phyloP scores from a whole-genome alignment of 1,140 invertebrate genomes.

The Leptinotarsa defecta region DNA sequence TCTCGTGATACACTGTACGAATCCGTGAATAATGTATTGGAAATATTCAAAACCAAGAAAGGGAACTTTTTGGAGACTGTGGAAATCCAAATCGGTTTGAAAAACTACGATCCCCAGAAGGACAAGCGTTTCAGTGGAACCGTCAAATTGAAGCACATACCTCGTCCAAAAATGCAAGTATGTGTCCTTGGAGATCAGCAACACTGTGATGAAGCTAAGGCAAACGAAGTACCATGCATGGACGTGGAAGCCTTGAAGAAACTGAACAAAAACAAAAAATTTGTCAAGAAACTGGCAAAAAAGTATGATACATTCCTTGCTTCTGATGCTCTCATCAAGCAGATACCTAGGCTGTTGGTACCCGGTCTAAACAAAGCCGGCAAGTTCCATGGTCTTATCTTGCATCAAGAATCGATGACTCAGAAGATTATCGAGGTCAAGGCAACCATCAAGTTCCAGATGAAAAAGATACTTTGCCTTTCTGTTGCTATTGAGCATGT shows the following conservation, averaged over 20 bases:
- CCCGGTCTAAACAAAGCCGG: slow-evolving; percentile 99
- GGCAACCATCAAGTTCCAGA: slow-evolving; percentile 62
- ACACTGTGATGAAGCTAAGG: slow-evolving; percentile 98
- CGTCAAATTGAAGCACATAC: slow-evolving; percentile 93
- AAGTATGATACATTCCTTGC: too few relatives aligned
- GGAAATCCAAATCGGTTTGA: too few relatives aligned
- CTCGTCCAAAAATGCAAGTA: slow-evolving; percentile 97
- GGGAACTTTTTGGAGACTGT: too few relatives aligned
- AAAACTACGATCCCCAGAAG: too few relatives aligned
- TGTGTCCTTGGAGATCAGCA: slow-evolving; percentile 99
- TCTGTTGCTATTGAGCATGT: slow-evolving; percentile 98
- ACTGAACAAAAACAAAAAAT: too few relatives aligned
- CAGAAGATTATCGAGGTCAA: slow-evolving; percentile 98
- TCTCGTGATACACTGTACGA: too few relatives aligned
- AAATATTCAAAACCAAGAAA: too few relatives aligned
- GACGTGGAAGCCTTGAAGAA: slow-evolving; percentile 65
- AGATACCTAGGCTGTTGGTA: slow-evolving; percentile 80
- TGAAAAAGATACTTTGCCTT: slow-evolving; percentile 99
- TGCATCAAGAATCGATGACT: slow-evolving; percentile 94
- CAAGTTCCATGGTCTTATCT: slow-evolving; percentile 97
- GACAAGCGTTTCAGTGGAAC: too few relatives aligned
- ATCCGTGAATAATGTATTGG: too few relatives aligned
- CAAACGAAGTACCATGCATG: slow-evolving; percentile 92
- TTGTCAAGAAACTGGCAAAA: too few relatives aligned
- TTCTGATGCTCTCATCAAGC: too few relatives aligned